Conservation (phyloP, 2,797 vertebrate genomes). For the Hozukius guyotensis region DNA sequence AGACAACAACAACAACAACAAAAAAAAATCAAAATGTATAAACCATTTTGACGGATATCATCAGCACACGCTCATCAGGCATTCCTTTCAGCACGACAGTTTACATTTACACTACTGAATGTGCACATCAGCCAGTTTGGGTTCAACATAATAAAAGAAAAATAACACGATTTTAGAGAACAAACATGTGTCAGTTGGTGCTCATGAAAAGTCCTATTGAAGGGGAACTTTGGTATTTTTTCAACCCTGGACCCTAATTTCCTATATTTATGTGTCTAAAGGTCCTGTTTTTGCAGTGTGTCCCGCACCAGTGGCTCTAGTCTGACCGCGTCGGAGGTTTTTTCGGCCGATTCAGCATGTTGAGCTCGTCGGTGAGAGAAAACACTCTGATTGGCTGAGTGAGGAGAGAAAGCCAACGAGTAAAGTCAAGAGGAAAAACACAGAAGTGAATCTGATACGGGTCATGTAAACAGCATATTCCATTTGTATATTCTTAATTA, state of each 20-base stretch:
- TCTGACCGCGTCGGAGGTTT: too few relatives aligned
- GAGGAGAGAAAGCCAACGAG: too few relatives aligned
- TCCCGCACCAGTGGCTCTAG: too few relatives aligned
- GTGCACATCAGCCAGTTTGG: slow-evolving; percentile 5
- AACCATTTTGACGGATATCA: neutral
- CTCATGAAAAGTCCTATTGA: neutral
- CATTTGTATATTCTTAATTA: too few relatives aligned
- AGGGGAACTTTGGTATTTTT: neutral
- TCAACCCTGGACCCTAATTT: too few relatives aligned
- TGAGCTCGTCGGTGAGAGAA: too few relatives aligned
- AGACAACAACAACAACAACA: neutral
- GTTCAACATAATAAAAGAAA: neutral
- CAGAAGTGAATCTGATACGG: too few relatives aligned
- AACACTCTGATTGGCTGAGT: too few relatives aligned
- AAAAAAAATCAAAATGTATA: neutral
- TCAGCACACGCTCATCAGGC: neutral
- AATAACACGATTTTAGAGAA: neutral
- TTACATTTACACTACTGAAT: neutral
- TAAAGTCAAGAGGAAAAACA: too few relatives aligned
- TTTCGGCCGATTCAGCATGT: too few relatives aligned
- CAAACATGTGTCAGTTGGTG: neutral
- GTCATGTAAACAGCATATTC: too few relatives aligned
- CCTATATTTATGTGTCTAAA: neutral
- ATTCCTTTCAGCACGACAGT: neutral
- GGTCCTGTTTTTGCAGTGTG: too few relatives aligned